Conservation (phyloP, 1,140 invertebrate species). For the Ceratitis capitata region DNA sequence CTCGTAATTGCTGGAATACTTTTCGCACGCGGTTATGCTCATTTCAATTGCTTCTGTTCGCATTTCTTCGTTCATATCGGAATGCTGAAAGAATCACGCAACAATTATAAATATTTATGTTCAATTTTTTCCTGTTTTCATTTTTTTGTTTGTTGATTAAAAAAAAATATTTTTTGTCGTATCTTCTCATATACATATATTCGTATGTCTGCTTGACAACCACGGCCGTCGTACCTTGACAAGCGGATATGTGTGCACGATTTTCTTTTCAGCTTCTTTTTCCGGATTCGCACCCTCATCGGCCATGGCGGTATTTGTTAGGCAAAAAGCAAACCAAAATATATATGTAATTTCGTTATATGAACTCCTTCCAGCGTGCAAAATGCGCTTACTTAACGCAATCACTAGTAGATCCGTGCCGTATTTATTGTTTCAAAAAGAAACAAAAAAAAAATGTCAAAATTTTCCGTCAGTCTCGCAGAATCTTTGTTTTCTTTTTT, state of each 20-base stretch:
- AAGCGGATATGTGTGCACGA: conserved; percentile 78
- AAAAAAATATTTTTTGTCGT: not conserved
- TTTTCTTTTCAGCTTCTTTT: conserved; percentile 72
- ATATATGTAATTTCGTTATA: not conserved
- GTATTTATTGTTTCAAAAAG: not conserved
- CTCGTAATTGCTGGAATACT: conserved; percentile 85
- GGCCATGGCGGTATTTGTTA: conserved; percentile 57
- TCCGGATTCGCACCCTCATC: conserved; percentile 67
- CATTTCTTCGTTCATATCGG: conserved; percentile 93
- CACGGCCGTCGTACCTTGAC: conserved; percentile 71
- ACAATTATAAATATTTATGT: not conserved
- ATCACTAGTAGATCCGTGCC: not conserved
- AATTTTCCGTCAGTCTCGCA: not conserved
- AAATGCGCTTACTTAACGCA: not conserved
- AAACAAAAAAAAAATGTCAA: not conserved
- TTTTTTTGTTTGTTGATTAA: not conserved
- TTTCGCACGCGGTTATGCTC: conserved; percentile 91
- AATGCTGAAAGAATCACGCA: conserved; percentile 66
- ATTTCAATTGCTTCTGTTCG: conserved; percentile 87
- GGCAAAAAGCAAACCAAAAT: not conserved
- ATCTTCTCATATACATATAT: not conserved
- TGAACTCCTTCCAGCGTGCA: too few species aligned
- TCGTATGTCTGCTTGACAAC: not conserved
- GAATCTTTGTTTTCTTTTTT: not conserved
- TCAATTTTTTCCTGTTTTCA: not conserved